Base-by-base conservation (phyloP, 2,888 invertebrate genomes). In the Apamea sordens region DNA sequence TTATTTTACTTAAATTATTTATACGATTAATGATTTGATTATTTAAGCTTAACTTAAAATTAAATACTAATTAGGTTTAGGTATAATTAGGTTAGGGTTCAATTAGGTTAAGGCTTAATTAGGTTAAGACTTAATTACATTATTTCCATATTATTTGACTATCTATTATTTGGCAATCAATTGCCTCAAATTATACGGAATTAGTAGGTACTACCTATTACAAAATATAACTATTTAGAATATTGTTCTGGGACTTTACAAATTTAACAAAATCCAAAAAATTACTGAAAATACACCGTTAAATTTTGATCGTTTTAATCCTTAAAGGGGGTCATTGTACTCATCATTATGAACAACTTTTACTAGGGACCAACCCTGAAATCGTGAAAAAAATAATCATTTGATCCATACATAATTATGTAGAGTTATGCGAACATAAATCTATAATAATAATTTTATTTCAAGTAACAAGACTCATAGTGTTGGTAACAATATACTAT, bases 181-280 rank as follows among this genome's bases (percentile, higher is more conserved):
- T 71, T 71, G 36, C 71, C 63, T 71, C 71, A 71, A 71, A 71
- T 71, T 71, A 71, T 41, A 63, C 6, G 56, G 53, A 59, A 59
- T 71, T 63, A 36, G n/a, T 59, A 59, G 13, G n/a, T 71, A 41
- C n/a, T 24, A 64, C 11, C 2, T 71, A 63, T n/a, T 41, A 71
- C 7, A 41, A 71, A 71, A 71, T 59, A 71, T 36, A 71, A n/a
- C 18, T 70, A 24, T 59, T 36, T n/a, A 18, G 1, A 56, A 18
- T 71, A 36, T 3, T n/a, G 24, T 15, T 47, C 2, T 15, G 13
- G 13, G n/a, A 75, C 4, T 36, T 47, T 61, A 47, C 13, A 44
- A 59, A 28, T 59, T 13, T 18, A 32, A 78, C 32, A 32, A 32
- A 32, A 2, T 2, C 32, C 18, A 70, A 50, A 69, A 41, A n/a